These are phyloP conservation scores for Leptocoma aspasia DNA, from an alignment of 2,113 vertebrate species.

Conservation along the genomic window DNA sequence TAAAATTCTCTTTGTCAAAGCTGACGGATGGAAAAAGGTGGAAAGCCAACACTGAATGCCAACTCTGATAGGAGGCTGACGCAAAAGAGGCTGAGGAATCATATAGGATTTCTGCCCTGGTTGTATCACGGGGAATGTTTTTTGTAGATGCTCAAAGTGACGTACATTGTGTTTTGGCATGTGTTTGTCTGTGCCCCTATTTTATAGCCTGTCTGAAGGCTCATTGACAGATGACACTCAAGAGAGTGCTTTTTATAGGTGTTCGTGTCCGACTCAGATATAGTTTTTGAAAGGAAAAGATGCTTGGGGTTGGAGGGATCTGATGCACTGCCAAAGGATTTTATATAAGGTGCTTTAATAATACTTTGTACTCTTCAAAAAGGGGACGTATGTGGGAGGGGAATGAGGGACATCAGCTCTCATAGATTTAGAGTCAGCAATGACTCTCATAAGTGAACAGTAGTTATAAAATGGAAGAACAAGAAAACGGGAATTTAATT, in stretches of 20 bases:
- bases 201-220: constrained; percentile 55
- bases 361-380: background rate
- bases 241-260: constrained; percentile 68
- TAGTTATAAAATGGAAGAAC: background rate
- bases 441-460: background rate
- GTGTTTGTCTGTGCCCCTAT: constrained; percentile 31
- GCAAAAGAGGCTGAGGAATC: background rate
- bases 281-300: constrained; percentile 55
- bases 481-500: background rate
- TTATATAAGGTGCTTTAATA: constrained; percentile 36
- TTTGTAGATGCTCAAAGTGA: constrained; percentile 3
- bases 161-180: constrained; percentile 13
- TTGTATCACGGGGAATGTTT: background rate
- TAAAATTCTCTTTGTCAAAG: constrained; percentile 2
- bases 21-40: constrained; percentile 13
- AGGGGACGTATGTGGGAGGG: background rate
- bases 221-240: constrained; percentile 44
- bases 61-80: constrained; percentile 38
- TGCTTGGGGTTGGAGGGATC: constrained; percentile 50
- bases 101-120: background rate
- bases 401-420: background rate
- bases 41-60: constrained; percentile 24
- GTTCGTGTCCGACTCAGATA: constrained; percentile 13
- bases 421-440: background rate
- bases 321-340: constrained; percentile 35